Base-by-base conservation (phyloP, 2,888 invertebrate species). In the Germaria angustata region DNA sequence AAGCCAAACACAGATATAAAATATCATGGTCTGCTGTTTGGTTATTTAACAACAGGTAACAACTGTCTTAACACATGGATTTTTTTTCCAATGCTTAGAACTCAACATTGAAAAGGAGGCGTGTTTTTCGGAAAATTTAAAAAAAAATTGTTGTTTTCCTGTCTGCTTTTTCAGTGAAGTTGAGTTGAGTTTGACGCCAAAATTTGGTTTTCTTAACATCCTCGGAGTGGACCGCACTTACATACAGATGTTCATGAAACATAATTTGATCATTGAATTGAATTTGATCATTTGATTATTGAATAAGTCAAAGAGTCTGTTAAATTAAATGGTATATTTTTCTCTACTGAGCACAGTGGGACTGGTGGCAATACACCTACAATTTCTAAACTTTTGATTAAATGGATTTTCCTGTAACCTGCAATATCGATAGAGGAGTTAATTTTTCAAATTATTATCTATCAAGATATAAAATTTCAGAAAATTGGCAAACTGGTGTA, bases 1-100 rank as follows among this genome's bases (percentile, higher is more conserved):
- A 59, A 75, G 32, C 13, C 22, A n/a, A 2, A 34, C 11, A 57
- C 15, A 59, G 34, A 4, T 4, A 55, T 2, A 17, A 46, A 57
- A 34, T 24, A 36, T 71, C 11, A 17, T 46, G 46, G 17, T 72
- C 49, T 24, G 57, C 24, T 20, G 36, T 39, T 66, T 57, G 32
- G 59, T 68, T 49, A 15, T 57, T 49, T 51, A 41, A 51, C 41
- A 49, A 44, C 49, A 77, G 68, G 68, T 61, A 77, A 51, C 59
- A 22, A 51, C 44, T 51, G 41, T 32, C 57, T 55, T 39, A 39
- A 57, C 61, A 78, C 53, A 41, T 63, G 44, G 44, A 24, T 49
- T 51, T 32, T 9, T 20, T 46, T 3, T 28, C 28, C 11, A 49
- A 53, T 44, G 24, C 20, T 0, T 36, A 46, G 57, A 51, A 22